These are phyloP conservation scores for Amphipyra berbera DNA, from an alignment of 2,888 invertebrate genomes.

Conservation along the genomic window DNA sequence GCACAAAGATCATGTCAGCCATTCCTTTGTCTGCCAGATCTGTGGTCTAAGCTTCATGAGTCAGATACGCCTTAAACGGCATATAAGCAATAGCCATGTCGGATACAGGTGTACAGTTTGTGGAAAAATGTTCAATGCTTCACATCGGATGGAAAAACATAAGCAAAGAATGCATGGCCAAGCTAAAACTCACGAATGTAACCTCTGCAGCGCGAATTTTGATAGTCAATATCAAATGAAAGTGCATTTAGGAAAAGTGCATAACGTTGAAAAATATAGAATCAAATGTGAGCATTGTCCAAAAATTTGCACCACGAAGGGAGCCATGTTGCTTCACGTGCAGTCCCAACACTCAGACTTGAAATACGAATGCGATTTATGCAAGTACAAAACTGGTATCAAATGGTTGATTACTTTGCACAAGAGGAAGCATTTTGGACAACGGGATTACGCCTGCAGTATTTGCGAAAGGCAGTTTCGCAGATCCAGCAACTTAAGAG, in stretches of 20 bases:
- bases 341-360: slow-evolving; percentile 83
- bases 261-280: slow-evolving; percentile 78
- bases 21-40: slow-evolving; percentile 76
- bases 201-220: slow-evolving; percentile 70
- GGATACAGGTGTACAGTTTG: slow-evolving; percentile 76
- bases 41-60: slow-evolving; percentile 77
- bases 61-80: slow-evolving; percentile 72
- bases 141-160: slow-evolving; percentile 71
- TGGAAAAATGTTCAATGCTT: slow-evolving; percentile 79
- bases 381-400: slow-evolving; percentile 76
- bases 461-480: slow-evolving; percentile 88
- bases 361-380: slow-evolving; percentile 75
- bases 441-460: slow-evolving; percentile 87
- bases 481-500: slow-evolving; percentile 85
- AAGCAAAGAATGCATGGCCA: slow-evolving; percentile 73
- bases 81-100: slow-evolving; percentile 70
- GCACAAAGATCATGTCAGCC: slow-evolving; percentile 75
- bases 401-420: slow-evolving; percentile 82
- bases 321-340: slow-evolving; percentile 87
- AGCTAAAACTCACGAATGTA: slow-evolving; percentile 67
- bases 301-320: slow-evolving; percentile 83
- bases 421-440: slow-evolving; percentile 84
- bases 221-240: slow-evolving; percentile 74
- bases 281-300: slow-evolving; percentile 82
- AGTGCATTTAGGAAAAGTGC: slow-evolving; percentile 80